phyloP scores from a whole-genome alignment of 2,888 invertebrate genomes.

The Acleris emargana region DNA sequence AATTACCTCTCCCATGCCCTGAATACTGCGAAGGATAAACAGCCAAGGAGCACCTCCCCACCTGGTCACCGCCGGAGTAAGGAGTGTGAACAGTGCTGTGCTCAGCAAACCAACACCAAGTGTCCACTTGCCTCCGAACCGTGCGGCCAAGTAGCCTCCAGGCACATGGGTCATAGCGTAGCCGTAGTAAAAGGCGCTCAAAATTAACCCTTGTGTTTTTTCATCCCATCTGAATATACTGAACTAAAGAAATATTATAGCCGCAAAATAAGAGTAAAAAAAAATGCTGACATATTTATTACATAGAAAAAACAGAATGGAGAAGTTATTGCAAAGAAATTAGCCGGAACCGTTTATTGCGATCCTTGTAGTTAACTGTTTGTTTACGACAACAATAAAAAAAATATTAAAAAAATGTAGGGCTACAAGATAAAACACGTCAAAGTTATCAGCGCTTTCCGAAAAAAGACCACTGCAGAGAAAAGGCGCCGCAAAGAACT shows the following conservation, averaged over 20 bases:
- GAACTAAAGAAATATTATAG: conserved; percentile 34
- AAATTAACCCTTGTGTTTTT: conserved; percentile 85
- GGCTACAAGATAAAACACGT: no score
- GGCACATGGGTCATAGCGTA: conserved; percentile 89
- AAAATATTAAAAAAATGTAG: no score
- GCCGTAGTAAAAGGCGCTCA: conserved; percentile 90
- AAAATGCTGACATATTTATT: no score
- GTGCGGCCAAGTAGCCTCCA: conserved; percentile 88
- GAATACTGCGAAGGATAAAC: conserved; percentile 77
- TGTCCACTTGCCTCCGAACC: conserved; percentile 90
- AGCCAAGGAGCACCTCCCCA: conserved; percentile 66
- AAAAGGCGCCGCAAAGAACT: no score
- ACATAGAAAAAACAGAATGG: no score
- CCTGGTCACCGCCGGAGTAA: conserved; percentile 87
- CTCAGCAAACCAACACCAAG: conserved; percentile 88
- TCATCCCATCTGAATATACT: conserved; percentile 83
- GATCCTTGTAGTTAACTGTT: no score
- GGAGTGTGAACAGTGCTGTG: conserved; percentile 88
- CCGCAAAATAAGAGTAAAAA: no score
- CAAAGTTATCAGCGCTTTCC: no score
- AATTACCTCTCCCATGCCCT: conserved; percentile 87
- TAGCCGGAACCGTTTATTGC: no score
- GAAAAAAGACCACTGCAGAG: no score
- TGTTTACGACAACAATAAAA: no score
- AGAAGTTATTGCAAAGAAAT: no score